phyloP scores from a whole-genome alignment of 2,888 invertebrate genomes.

The Tetropium fuscum region DNA sequence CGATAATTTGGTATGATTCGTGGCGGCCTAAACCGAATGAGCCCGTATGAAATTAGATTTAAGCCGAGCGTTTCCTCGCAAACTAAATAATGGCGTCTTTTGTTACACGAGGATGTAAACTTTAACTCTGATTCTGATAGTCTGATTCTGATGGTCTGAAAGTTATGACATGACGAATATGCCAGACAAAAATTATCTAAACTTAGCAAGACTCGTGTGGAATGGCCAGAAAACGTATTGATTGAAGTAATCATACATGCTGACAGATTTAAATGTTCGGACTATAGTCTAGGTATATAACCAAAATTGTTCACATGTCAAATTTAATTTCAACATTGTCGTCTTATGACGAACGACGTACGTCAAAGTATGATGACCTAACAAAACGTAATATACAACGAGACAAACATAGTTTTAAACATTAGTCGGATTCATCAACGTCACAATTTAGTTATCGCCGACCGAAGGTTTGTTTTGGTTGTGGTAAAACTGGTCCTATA shows the following conservation, averaged over 20 bases:
- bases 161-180: constrained; percentile 4
- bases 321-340: constrained; percentile 13
- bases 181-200: constrained; percentile 7
- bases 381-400: background rate
- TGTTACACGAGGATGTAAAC: background rate
- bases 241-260: constrained; percentile 1
- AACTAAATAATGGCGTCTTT: constrained; percentile 4
- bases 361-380: background rate
- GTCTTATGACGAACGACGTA: background rate
- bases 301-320: background rate
- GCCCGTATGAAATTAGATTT: constrained; percentile 14
- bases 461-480: background rate
- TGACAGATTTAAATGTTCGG: constrained; percentile 10
- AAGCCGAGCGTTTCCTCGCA: constrained; percentile 1
- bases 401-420: background rate
- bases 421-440: background rate
- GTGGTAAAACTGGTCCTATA: constrained; percentile 4
- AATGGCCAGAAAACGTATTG: constrained; percentile 5
- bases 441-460: background rate
- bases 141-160: too few species aligned
- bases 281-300: background rate
- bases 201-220: background rate
- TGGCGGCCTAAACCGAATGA: constrained; percentile 11
- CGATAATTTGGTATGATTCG: constrained; percentile 6
- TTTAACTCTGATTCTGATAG: constrained; percentile 9